Base-by-base conservation (phyloP, 2,113 vertebrate species). In the Suricata suricatta region DNA sequence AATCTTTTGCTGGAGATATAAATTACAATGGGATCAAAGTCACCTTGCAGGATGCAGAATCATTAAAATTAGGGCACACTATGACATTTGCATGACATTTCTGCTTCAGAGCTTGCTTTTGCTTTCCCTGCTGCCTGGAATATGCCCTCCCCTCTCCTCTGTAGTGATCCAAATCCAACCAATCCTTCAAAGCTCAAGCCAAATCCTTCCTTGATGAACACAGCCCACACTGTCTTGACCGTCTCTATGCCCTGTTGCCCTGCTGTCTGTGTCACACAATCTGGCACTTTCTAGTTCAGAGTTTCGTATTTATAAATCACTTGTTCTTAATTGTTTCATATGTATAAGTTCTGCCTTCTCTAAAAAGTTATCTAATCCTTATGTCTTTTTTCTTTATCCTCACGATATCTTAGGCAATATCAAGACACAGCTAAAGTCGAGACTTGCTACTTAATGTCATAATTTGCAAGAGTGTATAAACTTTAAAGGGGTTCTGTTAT, bases 71-170 rank as follows among this genome's bases (percentile, higher is more conserved):
- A 96, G 90, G 97, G 52, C 86, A 90, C 80, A 76, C 87, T 63
- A 93, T 96, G 97, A 98, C 93, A 97, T 98, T 97, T 98, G 95
- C 96, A 93, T 98, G 98, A 95, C 98, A 98, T 98, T 98, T 98
- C 93, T 95, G 90, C 82, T 96, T 96, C 84, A 7, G 54, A 92
- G 80, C 76, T 93, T 94, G 90, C 92, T 64, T 96, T 97, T 92
- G 84, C 96, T 96, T 76, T 88, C 92, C 47, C 84, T 96, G 93
- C 63, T 92, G 96, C 69, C 89, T 82, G 38, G 92, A 96, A 89
- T 10, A 77, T 68, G 88, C 74, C 86, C 84, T 88, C 52, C 23
- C 44, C 35, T 96, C 72, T 85, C 44, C 68, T 95, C 96, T 82
- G 7, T 16, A 87, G 23, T 64, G 74, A 95, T 90, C 92, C 93